Base-by-base conservation (phyloP, 2,113 vertebrate genomes). In the Lasiurus cinereus region DNA sequence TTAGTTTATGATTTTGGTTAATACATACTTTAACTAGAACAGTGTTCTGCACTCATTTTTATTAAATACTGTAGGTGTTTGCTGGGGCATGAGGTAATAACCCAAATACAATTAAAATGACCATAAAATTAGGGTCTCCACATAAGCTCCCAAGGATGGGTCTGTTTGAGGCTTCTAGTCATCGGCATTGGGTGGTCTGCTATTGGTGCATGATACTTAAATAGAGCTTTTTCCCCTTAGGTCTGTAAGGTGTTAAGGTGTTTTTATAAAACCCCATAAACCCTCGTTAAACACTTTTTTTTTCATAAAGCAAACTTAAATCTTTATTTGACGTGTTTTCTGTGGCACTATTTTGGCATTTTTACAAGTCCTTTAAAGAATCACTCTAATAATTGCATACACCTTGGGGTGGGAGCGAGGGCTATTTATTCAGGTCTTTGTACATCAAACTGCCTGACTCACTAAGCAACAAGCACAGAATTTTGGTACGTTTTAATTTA, bases 171-270 rank as follows among this genome's bases (percentile, higher is more conserved):
- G 90, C 96, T 98, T 97, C 95, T 59, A 97, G 97, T 96, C 96
- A 91, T 93, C 95, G 94, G 96, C 97, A 78, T 97, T 98, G 98
- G 98, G 98, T 98, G 98, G 98, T 98, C 98, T 97, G 95, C 92
- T 96, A 50, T 96, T 97, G 94, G 88, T 97, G 97, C 95, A 93
- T 93, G 97, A 98, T 97, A 96, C 85, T 97, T 96, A 96, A 97
- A 97, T 94, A 91, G 88, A 96, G 94, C 91, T 64, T 96, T 96
- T 89, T 88, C 95, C 97, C 97, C 31, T 98, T 98, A 97, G 94
- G 98, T 98, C 98, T 98, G 96, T 96, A 97, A 98, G 96, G 97
- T 98, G 98, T 98, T 98, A 98, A 98, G 97, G 96, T 98, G 98
- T 98, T 98, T 98, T 98, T 97, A 97, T 98, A 98, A 98, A 98